phyloP scores from a whole-genome alignment of 2,797 vertebrate species.

The Chanos chanos region DNA sequence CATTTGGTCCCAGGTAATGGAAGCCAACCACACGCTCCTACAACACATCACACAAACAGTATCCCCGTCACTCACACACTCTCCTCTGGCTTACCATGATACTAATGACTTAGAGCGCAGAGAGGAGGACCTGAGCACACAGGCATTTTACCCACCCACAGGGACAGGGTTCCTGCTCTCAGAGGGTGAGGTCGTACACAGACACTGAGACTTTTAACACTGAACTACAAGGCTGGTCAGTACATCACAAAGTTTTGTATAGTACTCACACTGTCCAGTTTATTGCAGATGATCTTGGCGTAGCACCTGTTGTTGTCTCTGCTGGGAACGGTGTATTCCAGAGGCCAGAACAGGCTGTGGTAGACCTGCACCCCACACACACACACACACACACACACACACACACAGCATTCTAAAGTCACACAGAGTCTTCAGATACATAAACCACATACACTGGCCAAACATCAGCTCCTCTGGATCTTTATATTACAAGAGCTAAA shows the following conservation, averaged over 20 bases:
- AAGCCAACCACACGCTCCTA: constrained; percentile 91
- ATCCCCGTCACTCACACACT: background rate
- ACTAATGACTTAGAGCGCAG: background rate
- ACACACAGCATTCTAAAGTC: background rate
- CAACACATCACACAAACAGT: background rate
- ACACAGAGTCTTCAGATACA: background rate
- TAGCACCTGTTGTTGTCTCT: constrained; percentile 91
- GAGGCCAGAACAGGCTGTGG: constrained; percentile 92
- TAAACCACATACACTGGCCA: background rate
- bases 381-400: background rate
- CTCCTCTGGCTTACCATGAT: background rate
- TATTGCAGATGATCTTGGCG: constrained; percentile 90
- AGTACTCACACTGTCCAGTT: constrained; percentile 81
- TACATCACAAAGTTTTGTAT: no score
- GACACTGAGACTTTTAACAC: no score
- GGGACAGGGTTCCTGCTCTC: no score
- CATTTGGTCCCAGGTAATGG: constrained; percentile 92
- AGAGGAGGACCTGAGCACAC: no score
- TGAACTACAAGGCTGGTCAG: no score
- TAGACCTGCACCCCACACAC: constrained; percentile 72
- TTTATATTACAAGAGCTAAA: no score
- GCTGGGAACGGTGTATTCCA: constrained; percentile 87
- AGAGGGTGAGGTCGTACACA: no score
- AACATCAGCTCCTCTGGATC: no score
- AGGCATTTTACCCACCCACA: no score